A percentile compares a stretch with the other conserved stretches of the same genome.
phyloP scores from a whole-genome alignment of 2,888 invertebrate genomes.

The Phrixothrix hirtus region DNA sequence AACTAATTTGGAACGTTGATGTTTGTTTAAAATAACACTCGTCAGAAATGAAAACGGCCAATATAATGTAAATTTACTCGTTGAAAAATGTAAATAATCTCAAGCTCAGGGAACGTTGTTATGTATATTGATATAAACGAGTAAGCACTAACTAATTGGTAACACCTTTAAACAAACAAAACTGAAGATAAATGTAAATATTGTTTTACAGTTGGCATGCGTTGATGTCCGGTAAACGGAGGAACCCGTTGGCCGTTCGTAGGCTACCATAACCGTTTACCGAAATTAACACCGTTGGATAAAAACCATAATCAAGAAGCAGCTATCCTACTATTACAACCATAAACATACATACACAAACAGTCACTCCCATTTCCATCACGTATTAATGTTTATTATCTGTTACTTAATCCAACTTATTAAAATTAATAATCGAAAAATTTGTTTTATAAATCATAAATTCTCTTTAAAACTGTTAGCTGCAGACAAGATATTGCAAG shows the following conservation, averaged over 20 bases:
- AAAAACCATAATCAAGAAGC: too few relatives aligned
- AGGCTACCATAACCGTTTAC: too few relatives aligned
- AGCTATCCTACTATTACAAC: too few relatives aligned
- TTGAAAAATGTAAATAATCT: conserved; percentile 29
- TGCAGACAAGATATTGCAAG: too few relatives aligned
- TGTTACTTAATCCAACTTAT: too few relatives aligned
- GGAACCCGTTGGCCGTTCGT: conserved; percentile 7
- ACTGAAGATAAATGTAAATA: conserved; percentile 36
- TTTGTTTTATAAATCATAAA: too few relatives aligned
- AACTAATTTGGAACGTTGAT: conserved; percentile 6
- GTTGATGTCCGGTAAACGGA: conserved; percentile 22
- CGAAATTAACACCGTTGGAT: too few relatives aligned
- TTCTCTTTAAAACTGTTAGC: too few relatives aligned
- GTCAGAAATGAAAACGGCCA: conserved; percentile 29
- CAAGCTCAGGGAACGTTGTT: conserved; percentile 24
- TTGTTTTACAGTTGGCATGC: conserved; percentile 31
- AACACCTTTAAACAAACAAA: conserved; percentile 54
- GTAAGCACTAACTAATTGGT: conserved; percentile 51
- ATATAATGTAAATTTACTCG: conserved; percentile 29
- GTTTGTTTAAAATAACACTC: conserved; percentile 20
- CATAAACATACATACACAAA: too few relatives aligned
- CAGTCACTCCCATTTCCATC: too few relatives aligned
- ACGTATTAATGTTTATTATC: too few relatives aligned
- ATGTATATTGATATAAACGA: conserved; percentile 48
- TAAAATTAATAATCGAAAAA: too few relatives aligned